phyloP scores from a whole-genome alignment of 64 coral and sea anemone genomes.

The Catalaphyllia jardinei region DNA sequence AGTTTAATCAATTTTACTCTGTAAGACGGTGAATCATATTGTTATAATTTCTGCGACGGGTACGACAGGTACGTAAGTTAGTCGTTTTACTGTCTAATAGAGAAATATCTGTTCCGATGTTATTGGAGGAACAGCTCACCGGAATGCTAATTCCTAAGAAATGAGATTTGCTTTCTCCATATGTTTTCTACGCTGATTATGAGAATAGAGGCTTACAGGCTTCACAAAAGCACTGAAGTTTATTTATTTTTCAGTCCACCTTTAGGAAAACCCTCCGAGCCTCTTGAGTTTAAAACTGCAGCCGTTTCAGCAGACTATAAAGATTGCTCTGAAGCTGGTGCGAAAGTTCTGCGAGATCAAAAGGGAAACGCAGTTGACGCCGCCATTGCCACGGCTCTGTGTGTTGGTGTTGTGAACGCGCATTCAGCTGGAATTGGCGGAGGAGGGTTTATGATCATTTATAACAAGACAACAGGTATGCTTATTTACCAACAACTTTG shows the following conservation, averaged over 20 bases:
- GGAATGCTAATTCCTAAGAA: too few relatives aligned
- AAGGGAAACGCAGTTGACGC: conserved; percentile 63
- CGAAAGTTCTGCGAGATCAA: conserved; percentile 34
- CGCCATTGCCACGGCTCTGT: conserved; percentile 67
- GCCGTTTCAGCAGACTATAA: conserved; percentile 71
- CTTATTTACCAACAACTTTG: neutral
- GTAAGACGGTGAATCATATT: too few relatives aligned
- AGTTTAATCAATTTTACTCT: too few relatives aligned
- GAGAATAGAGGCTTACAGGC: too few relatives aligned
- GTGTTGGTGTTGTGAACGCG: conserved; percentile 63
- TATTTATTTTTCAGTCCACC: conserved; percentile 11
- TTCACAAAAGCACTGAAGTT: neutral
- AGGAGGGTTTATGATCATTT: conserved; percentile 80
- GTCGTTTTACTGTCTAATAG: too few relatives aligned
- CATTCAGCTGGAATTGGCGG: conserved; percentile 72
- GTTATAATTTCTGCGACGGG: too few relatives aligned
- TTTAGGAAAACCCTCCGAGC: neutral
- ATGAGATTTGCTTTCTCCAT: too few relatives aligned
- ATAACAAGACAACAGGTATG: conserved; percentile 63
- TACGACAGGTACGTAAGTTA: too few relatives aligned
- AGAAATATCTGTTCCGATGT: too few relatives aligned
- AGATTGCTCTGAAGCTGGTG: conserved; percentile 55
- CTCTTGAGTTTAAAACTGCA: conserved; percentile 42
- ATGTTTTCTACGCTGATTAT: too few relatives aligned
- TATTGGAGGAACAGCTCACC: too few relatives aligned